Evolutionary conservation across 2,113 vertebrate species (phyloP), one percentile per base, ranked within the genome.

Genomic region (Misgurnus mizolepis): DNA sequence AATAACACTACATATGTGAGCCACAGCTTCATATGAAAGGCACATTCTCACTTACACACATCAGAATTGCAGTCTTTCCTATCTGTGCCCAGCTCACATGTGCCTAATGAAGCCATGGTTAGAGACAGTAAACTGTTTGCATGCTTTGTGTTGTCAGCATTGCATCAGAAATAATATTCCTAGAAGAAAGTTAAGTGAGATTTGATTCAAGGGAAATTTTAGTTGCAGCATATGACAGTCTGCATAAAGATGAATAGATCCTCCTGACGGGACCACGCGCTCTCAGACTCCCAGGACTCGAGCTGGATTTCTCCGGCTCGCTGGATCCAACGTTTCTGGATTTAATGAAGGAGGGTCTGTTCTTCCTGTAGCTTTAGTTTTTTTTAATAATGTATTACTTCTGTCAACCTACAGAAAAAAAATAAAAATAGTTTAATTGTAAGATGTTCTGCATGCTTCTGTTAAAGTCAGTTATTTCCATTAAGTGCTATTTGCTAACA

Each of bases 341-440:
- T 70, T 69, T 80, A 70, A 80, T 80, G 78, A 70, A 65, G 49
- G 78, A 80, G 27, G 34, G 58, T 34, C 60, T 55, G 58, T 73
- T 71, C 68, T 65, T 80, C 78, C 78, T 64, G 61, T 39, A 65
- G 78, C 17, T 56, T 47, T 73, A 47, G 45, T 49, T 58, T 73
- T n/a, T 22, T 49, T 50, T 65, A 15, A 7, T 41, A 5, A 45
- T 66, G 15, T 80, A 22, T 60, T 34, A 50, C 56, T 8, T 9
- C 12, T 64, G 15, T 80, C 69, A 80, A 12, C 78, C 78, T 80
- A 65, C 22, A 73, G 39, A 73, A 39, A 43, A 18, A 17, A 71
- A 50, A 18, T 5, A n/a, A 15, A 11, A 50, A 53, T 17, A 40
- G 34, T 72, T 34, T 34, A 34, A 72, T n/a, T 17, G 43, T 43